phyloP scores from a whole-genome alignment of 1,140 invertebrate genomes.

The Pteromalus puparum region DNA sequence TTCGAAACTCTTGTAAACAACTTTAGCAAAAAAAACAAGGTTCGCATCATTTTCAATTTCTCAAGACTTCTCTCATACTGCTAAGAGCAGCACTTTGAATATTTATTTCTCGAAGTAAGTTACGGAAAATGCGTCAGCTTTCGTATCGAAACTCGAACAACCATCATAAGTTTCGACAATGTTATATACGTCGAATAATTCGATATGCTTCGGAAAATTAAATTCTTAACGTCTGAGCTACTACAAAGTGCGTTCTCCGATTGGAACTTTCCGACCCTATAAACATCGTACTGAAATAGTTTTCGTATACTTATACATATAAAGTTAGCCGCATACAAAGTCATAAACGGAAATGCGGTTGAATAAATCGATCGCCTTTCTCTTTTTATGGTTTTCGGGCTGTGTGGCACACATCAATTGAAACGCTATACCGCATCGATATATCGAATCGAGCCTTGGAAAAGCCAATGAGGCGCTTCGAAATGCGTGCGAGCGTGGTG shows the following conservation, averaged over 20 bases:
- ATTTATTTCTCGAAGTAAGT: neutral
- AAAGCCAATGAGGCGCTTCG: slow-evolving; percentile 36
- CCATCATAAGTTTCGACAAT: neutral
- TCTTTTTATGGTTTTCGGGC: slow-evolving; percentile 22
- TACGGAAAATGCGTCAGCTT: neutral
- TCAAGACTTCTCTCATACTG: neutral
- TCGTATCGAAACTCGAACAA: neutral
- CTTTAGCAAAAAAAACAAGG: neutral
- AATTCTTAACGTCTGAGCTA: neutral
- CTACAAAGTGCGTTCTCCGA: neutral
- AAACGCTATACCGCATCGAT: slow-evolving; percentile 26
- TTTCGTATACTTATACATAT: neutral
- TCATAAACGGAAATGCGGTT: slow-evolving; percentile 15
- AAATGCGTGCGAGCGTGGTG: neutral
- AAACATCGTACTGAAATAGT: neutral
- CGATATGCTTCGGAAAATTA: neutral
- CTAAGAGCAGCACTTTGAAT: neutral
- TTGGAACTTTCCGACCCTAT: neutral
- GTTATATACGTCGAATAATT: neutral
- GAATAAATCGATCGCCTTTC: slow-evolving; percentile 22
- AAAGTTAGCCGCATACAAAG: neutral
- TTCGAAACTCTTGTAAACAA: too few relatives aligned
- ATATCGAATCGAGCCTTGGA: slow-evolving; percentile 22
- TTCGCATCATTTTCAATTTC: neutral
- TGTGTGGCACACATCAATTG: slow-evolving; percentile 19